phyloP scores from a whole-genome alignment of 2,888 invertebrate genomes.

The Lathronympha strigana region DNA sequence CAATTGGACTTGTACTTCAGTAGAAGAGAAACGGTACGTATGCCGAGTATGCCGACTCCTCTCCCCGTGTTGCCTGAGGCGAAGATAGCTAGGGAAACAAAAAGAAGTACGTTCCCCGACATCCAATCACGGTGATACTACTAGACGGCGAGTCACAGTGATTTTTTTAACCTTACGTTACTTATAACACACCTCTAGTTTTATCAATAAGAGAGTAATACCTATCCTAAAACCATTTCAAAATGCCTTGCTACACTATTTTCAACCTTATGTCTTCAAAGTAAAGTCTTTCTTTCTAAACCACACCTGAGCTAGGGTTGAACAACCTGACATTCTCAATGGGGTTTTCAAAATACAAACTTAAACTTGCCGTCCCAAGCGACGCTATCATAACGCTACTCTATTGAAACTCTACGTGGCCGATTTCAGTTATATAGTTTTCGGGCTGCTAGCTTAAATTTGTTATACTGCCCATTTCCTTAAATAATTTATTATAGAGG shows the following conservation, averaged over 20 bases:
- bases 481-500: conserved; percentile 19
- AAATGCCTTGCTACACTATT: background rate
- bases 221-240: conserved; percentile 5
- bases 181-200: too few relatives aligned
- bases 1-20: too few relatives aligned
- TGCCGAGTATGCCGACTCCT: too few relatives aligned
- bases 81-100: too few relatives aligned
- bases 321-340: conserved; percentile 18
- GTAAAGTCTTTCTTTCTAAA: background rate
- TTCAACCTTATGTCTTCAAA: background rate
- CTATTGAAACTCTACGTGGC: conserved; percentile 2
- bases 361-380: background rate
- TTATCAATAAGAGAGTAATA: conserved; percentile 26
- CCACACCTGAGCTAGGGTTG: background rate
- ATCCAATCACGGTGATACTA: too few relatives aligned
- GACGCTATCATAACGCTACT: background rate
- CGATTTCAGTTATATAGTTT: background rate
- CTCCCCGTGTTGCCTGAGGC: too few relatives aligned
- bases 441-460: background rate
- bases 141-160: too few relatives aligned
- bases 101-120: too few relatives aligned
- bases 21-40: too few relatives aligned
- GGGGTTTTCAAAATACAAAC: conserved; percentile 6
- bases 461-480: conserved; percentile 5
- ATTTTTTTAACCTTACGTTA: too few relatives aligned